phyloP scores from a whole-genome alignment of 2,797 vertebrate species.

The Rhinophrynus dorsalis region DNA sequence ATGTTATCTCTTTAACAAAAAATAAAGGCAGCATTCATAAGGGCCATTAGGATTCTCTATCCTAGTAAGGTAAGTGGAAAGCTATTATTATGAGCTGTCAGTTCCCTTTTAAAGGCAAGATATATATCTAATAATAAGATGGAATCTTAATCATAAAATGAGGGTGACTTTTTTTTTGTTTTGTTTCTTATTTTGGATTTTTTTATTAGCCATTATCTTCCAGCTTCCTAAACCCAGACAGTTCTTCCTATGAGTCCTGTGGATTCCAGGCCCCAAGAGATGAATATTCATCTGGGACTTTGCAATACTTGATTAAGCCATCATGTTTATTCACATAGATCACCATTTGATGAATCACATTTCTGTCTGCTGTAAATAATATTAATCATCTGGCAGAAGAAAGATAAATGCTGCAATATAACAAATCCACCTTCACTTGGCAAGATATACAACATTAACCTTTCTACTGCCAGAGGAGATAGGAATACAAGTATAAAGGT shows the following conservation, averaged over 20 bases:
- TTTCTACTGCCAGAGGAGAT: neutral
- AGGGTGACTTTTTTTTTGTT: too few species aligned
- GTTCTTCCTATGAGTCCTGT: neutral
- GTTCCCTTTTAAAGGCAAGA: too few species aligned
- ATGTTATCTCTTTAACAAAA: too few species aligned
- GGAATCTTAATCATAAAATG: too few species aligned
- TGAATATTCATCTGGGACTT: slow-evolving; percentile 38
- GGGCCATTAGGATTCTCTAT: too few species aligned
- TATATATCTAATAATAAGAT: too few species aligned
- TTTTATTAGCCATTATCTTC: neutral
- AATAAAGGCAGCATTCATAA: too few species aligned
- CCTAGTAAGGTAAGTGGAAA: too few species aligned
- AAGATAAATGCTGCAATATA: slow-evolving; percentile 40
- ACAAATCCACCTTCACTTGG: slow-evolving; percentile 27
- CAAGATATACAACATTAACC: slow-evolving; percentile 25
- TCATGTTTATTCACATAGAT: slow-evolving; percentile 46
- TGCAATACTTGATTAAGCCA: slow-evolving; percentile 34
- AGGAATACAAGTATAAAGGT: too few species aligned
- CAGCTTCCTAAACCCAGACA: neutral
- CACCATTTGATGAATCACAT: slow-evolving; percentile 31
- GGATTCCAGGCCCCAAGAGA: neutral
- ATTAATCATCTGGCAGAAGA: slow-evolving; percentile 37
- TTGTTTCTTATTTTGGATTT: too few species aligned
- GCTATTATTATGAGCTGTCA: too few species aligned
- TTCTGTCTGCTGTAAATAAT: slow-evolving; percentile 38